Conservation (phyloP, 2,888 invertebrate species). For the Atrina japonica region DNA sequence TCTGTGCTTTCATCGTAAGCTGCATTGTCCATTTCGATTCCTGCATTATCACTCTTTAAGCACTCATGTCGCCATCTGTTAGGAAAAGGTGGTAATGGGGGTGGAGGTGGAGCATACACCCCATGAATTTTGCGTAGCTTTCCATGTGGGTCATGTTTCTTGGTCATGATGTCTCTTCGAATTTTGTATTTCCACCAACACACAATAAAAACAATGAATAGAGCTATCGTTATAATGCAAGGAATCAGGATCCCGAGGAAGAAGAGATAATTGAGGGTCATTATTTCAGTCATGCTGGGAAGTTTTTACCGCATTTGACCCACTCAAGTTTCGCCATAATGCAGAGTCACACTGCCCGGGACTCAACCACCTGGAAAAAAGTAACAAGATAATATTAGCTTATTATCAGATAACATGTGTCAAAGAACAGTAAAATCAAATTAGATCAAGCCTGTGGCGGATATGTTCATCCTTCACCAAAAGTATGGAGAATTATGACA, state of each 20-base stretch:
- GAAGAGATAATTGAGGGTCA: slow-evolving; percentile 71
- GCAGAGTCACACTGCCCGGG: slow-evolving; percentile 7
- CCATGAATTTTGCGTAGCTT: slow-evolving; percentile 52
- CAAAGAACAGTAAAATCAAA: neutral
- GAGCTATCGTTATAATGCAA: slow-evolving; percentile 71
- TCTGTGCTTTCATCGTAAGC: slow-evolving; percentile 37
- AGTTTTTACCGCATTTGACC: neutral
- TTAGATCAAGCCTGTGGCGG: neutral
- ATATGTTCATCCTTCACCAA: too few species aligned
- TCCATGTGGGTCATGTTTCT: slow-evolving; percentile 72
- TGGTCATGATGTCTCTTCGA: slow-evolving; percentile 66
- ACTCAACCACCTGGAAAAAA: slow-evolving; percentile 16
- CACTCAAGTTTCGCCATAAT: slow-evolving; percentile 25
- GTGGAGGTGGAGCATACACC: slow-evolving; percentile 62
- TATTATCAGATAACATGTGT: slow-evolving; percentile 17
- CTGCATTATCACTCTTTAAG: slow-evolving; percentile 7
- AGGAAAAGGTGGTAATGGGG: slow-evolving; percentile 47
- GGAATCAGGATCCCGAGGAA: slow-evolving; percentile 77
- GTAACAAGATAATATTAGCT: slow-evolving; percentile 10
- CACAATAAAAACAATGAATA: slow-evolving; percentile 75
- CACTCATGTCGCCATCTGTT: slow-evolving; percentile 3
- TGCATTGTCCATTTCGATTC: slow-evolving; percentile 28
- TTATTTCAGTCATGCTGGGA: slow-evolving; percentile 52
- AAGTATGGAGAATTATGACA: too few species aligned
- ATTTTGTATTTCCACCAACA: slow-evolving; percentile 73